Base-by-base conservation (phyloP, 2,888 invertebrate species). In the Watsonalla cultraria region DNA sequence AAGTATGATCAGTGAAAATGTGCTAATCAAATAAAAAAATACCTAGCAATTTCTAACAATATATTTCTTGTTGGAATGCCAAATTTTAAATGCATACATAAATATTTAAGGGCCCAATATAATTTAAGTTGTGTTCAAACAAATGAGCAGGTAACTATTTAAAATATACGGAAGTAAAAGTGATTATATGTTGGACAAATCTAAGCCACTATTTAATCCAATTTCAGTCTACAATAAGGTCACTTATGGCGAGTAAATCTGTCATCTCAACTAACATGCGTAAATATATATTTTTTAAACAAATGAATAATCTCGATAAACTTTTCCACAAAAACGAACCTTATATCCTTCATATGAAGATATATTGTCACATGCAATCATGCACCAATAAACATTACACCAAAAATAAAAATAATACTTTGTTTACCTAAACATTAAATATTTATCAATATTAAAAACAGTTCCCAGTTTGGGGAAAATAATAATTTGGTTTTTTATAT, bases 321-420 rank as follows among this genome's bases (percentile, higher is more conserved):
- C 35, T 8, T 8, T 8, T 37, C 37, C 37, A 13, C 35, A 48
- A 48, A 35, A 48, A 48, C 13, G 14, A 35, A 48, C 48, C 48
- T 6, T 13, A 2, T 35, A n/a, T 35, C 5, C 7, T 11, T 9
- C 24, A 55, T 54, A 65, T 54, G 51, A 61, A 64, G 60, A 72
- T 61, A 68, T 46, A 15, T 60, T 66, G 59, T 64, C 62, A 71
- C 81, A 74, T 72, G 74, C 72, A 65, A 51, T 52, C 81, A 80
- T 81, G 81, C 81, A 71, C 55, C 65, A 61, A 66, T 55, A 60
- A 54, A 55, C 56, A 62, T 48, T 55, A 61, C 50, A 54, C 57
- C 53, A 50, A 58, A 56, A 62, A 55, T 51, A 59, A 61, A 60
- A 64, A 59, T 58, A 65, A 60, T 62, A 61, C 62, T 63, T 64